Evolutionary conservation across 2,888 invertebrate species (phyloP).

Genomic region (Cynaeus angustus): DNA sequence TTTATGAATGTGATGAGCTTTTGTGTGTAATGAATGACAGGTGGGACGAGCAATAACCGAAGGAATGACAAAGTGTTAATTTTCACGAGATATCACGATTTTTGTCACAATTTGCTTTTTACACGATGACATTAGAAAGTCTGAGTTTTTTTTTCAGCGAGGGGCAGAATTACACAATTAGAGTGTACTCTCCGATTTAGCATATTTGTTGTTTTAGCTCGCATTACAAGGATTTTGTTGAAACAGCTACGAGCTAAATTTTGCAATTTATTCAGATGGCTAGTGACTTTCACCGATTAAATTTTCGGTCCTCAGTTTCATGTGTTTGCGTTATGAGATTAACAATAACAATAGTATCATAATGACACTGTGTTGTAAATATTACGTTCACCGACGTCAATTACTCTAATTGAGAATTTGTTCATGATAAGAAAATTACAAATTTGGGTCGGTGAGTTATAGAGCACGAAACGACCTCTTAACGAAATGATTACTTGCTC

Average conservation of each 20-base stretch:
- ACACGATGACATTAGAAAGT: constrained; percentile 28
- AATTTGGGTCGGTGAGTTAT: constrained; percentile 13
- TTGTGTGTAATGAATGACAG: constrained; percentile 42
- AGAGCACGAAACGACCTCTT: background rate
- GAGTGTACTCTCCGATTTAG: background rate
- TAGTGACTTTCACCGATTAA: constrained; percentile 19
- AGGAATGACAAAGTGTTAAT: constrained; percentile 40
- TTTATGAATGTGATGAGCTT: constrained; percentile 51
- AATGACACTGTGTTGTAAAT: constrained; percentile 32
- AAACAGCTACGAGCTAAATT: background rate
- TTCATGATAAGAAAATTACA: constrained; percentile 32
- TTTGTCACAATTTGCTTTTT: constrained; percentile 31
- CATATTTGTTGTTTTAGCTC: background rate
- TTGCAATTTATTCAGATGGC: constrained; percentile 7
- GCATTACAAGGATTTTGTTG: background rate
- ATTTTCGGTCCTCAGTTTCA: constrained; percentile 16
- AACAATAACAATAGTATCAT: constrained; percentile 35
- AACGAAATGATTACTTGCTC: background rate
- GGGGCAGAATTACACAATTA: too few species aligned
- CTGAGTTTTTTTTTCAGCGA: background rate
- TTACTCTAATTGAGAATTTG: constrained; percentile 38
- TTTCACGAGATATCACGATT: constrained; percentile 33
- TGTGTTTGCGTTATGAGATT: constrained; percentile 25
- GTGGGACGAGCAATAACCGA: constrained; percentile 33
- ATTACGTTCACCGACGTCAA: constrained; percentile 39